Base-by-base conservation (phyloP, 1,140 invertebrate species). In the Hypsibius dujardini region DNA sequence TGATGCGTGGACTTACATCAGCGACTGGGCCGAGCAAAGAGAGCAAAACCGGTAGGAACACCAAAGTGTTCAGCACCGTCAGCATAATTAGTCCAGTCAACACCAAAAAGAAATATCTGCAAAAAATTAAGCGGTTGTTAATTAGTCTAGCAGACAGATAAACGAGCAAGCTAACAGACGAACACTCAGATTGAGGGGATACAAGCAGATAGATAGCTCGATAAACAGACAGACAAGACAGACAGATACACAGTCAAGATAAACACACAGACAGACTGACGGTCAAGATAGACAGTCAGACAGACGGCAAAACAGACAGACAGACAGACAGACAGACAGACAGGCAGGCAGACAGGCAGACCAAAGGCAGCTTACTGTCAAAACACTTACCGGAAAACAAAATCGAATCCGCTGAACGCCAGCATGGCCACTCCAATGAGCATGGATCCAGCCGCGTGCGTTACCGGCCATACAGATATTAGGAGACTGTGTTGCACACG, bases 321-420 rank as follows among this genome's bases (percentile, higher is more conserved):
- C 42, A 28, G 3, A 70, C 56, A n/a, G 67, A 7, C 45, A 28
- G 42, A 40, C 3, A n/a, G n/a, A n/a, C n/a, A n/a, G n/a, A n/a
- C n/a, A n/a, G n/a, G n/a, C n/a, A n/a, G n/a, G n/a, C n/a, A n/a
- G n/a, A n/a, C n/a, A n/a, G n/a, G n/a, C n/a, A n/a, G n/a, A n/a
- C n/a, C n/a, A 7, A 62, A 3, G 15, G 62, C n/a, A n/a, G n/a
- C n/a, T n/a, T n/a, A n/a, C n/a, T n/a, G 73, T 42, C 67, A 71
- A 2, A n/a, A n/a, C 7, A 79, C 82, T 81, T 78, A 86, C 85
- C 87, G 86, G 50, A 92, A 86, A 71, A 97, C 91, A 78, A 97
- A 98, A 75, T 95, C 92, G 79, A 97, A 97, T 73, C 96, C 90
- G 46, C 92, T 93, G 71, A 91, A 89, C 1, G 87, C 89, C 46